Evolutionary conservation across 2,797 vertebrate genomes (phyloP).

Genomic region (Apodemus agrarius): DNA sequence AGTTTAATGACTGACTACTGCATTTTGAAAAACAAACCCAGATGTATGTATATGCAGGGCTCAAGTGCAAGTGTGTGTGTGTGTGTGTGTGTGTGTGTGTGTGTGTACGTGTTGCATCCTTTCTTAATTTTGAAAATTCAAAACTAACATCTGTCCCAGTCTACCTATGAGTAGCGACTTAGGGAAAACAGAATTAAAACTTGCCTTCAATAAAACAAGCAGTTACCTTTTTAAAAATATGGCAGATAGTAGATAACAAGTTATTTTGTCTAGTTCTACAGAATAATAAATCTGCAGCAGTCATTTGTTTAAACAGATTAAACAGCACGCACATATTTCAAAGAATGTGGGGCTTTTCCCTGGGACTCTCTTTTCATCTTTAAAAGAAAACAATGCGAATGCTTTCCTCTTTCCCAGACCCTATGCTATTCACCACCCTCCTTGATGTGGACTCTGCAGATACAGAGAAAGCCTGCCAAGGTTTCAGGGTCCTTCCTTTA

Average conservation of each 20-base stretch:
- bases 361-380: constrained; percentile 90
- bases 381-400: constrained; percentile 93
- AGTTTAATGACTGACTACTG: constrained; percentile 60
- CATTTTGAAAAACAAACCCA: constrained; percentile 77
- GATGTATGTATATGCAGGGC: constrained; percentile 20
- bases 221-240: constrained; percentile 64
- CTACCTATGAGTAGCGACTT: constrained; percentile 41
- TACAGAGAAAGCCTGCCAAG: constrained; percentile 90
- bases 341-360: constrained; percentile 90
- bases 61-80: background rate
- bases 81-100: background rate
- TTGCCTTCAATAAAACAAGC: constrained; percentile 55
- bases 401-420: constrained; percentile 92
- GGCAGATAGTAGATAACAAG: constrained; percentile 82
- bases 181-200: constrained; percentile 51
- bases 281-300: constrained; percentile 82
- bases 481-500: constrained; percentile 90
- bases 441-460: constrained; percentile 91
- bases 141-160: constrained; percentile 36
- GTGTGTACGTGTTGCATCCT: background rate
- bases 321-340: constrained; percentile 88
- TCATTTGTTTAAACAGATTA: constrained; percentile 88
- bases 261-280: constrained; percentile 83
- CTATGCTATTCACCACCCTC: constrained; percentile 88
- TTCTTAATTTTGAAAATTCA: constrained; percentile 63